These are phyloP conservation scores for Dynastes hyllus DNA, from an alignment of 2,888 invertebrate genomes.

Conservation along the genomic window DNA sequence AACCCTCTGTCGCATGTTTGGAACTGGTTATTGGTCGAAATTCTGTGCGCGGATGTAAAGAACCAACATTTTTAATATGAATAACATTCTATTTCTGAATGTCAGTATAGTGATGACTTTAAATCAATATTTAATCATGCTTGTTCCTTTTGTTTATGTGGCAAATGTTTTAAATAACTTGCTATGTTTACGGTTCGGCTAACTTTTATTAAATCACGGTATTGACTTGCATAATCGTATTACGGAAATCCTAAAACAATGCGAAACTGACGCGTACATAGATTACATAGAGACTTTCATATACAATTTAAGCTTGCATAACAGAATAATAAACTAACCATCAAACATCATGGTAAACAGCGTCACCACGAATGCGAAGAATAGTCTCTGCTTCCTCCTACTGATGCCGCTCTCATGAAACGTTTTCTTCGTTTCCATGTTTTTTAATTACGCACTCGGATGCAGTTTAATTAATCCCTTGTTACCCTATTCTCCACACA, in stretches of 20 bases:
- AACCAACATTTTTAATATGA: too few species aligned
- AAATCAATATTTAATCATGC: too few species aligned
- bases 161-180: too few species aligned
- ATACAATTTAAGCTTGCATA: not conserved
- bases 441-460: constrained; percentile 27
- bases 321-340: constrained; percentile 35
- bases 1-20: too few species aligned
- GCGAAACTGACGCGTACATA: constrained; percentile 2
- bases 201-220: too few species aligned
- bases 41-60: too few species aligned
- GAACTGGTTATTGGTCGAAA: too few species aligned
- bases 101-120: too few species aligned
- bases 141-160: too few species aligned
- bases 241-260: not conserved
- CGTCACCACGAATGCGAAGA: constrained; percentile 22
- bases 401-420: constrained; percentile 6
- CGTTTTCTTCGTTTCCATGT: constrained; percentile 17
- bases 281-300: not conserved
- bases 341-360: constrained; percentile 26
- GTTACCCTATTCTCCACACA: constrained; percentile 4
- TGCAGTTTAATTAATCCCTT: constrained; percentile 10
- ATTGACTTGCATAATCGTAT: too few species aligned
- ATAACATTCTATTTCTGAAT: too few species aligned
- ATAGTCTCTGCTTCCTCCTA: constrained; percentile 32
- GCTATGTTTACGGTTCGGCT: too few species aligned